A percentile compares a stretch with the other conserved stretches of the same genome.
phyloP scores from a whole-genome alignment of 2,113 vertebrate genomes.

The Corythornis vintsioides region DNA sequence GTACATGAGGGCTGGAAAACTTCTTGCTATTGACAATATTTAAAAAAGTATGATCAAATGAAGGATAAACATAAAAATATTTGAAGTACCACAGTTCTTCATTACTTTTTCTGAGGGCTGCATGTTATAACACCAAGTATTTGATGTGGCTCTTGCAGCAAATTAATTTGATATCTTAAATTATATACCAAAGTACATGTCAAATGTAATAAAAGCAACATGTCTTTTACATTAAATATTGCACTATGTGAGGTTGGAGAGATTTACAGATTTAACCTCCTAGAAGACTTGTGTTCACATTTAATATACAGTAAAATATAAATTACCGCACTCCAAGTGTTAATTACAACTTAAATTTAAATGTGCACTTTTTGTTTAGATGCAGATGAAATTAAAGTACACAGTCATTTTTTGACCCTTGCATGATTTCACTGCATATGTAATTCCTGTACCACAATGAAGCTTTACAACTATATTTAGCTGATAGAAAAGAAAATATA shows the following conservation, averaged over 20 bases:
- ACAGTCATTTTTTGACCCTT: not conserved
- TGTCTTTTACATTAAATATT: not conserved
- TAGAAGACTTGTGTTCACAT: not conserved
- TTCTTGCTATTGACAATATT: not conserved
- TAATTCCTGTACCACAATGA: not conserved
- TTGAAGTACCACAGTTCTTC: not conserved
- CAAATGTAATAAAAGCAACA: not conserved
- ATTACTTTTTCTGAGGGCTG: not conserved
- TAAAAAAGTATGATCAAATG: not conserved
- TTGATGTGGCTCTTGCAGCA: not conserved
- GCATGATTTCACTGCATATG: not conserved
- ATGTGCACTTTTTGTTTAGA: not conserved
- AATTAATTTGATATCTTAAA: conserved; percentile 5
- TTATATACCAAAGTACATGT: not conserved
- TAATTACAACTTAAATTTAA: not conserved
- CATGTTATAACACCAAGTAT: not conserved
- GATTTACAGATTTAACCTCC: not conserved
- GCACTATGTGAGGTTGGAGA: not conserved
- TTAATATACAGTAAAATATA: not conserved
- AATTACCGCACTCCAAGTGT: not conserved
- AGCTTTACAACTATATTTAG: not conserved
- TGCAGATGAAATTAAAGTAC: not conserved
- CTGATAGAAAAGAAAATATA: not conserved
- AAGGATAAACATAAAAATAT: not conserved
- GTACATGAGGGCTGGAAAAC: not conserved